Evolutionary conservation across 2,797 vertebrate genomes (phyloP).

Genomic region (Meda fulgida): DNA sequence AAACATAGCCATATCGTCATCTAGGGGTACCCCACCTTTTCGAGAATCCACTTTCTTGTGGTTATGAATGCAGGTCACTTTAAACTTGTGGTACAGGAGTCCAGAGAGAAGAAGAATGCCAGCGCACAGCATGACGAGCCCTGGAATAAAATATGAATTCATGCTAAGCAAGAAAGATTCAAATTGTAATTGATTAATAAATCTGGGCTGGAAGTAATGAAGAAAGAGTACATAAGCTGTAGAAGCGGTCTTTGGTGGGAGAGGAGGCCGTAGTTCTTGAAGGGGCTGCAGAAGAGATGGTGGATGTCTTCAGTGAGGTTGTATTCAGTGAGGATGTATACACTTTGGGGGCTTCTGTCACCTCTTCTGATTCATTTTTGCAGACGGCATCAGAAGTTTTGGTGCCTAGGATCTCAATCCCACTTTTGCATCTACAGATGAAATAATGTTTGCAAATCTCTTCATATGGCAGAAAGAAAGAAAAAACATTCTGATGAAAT

Average conservation of each 20-base stretch:
- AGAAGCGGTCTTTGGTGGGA: neutral
- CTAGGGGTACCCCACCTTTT: slow-evolving; percentile 63
- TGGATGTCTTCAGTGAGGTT: neutral
- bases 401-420: slow-evolving; percentile 57
- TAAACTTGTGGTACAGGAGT: slow-evolving; percentile 64
- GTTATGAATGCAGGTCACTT: slow-evolving; percentile 27
- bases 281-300: neutral
- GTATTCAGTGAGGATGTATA: rapidly evolving
- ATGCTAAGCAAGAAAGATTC: neutral
- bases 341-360: neutral
- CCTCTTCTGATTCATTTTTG: neutral
- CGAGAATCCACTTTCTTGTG: slow-evolving; percentile 16
- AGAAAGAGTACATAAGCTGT: slow-evolving; percentile 44
- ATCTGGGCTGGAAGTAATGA: neutral
- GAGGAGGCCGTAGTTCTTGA: neutral
- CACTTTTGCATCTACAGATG: slow-evolving; percentile 65
- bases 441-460: slow-evolving; percentile 6
- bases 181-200: neutral
- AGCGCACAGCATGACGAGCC: slow-evolving; percentile 6
- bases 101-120: slow-evolving; percentile 63
- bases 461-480: neutral
- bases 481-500: neutral
- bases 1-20: neutral
- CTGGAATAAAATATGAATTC: slow-evolving; percentile 26
- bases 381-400: slow-evolving; percentile 62